Evolutionary conservation across 1,140 invertebrate species (phyloP), one percentile per base, ranked within the genome.

Genomic region (Lepidostoma basale): DNA sequence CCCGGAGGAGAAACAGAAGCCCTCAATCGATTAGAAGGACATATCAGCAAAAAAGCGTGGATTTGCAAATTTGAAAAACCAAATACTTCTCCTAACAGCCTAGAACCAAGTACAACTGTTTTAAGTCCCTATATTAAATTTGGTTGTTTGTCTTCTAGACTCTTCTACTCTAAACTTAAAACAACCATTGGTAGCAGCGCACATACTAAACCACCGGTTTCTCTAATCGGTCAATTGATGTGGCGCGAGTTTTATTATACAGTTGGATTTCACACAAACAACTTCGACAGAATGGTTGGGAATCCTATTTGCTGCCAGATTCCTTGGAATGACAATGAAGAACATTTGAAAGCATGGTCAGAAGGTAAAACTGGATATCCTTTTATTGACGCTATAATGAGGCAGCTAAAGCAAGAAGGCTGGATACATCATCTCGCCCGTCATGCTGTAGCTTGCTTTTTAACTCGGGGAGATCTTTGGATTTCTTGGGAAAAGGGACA

Each of bases 201-300:
- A 60, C 85, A 88, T 69, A 81, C 86, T n/a, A 78, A 84, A 62
- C 87, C 87, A 6, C 86, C 87, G 0, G 83, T 86, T 10, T 88
- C 86, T 0, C 74, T 88, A 2, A 74, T 86, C 60, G 89, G 90
- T 0, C 91, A 92, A 70, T 73, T 92, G 3, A 81, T 91, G 76
- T 92, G 90, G 89, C 78, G 90, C 67, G 91, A 92, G 75, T 92
- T 91, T 77, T 92, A 90, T 74, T 92, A 92, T 72, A 85, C 84
- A 5, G 88, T 86, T 52, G 88, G 85, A 8, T 83, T 88, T n/a
- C 84, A 85, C 0, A 91, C 89, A 59, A 83, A 87, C 8, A 90
- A 91, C 68, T 92, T 89, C 82, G 88, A 90, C 76, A 85, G 84
- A 72, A 92, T 92, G 88, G 75, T 85, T 60, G 87, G 87, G 0